Evolutionary conservation across 2,113 vertebrate species (phyloP).

Genomic region (Leucoraja erinaceus): DNA sequence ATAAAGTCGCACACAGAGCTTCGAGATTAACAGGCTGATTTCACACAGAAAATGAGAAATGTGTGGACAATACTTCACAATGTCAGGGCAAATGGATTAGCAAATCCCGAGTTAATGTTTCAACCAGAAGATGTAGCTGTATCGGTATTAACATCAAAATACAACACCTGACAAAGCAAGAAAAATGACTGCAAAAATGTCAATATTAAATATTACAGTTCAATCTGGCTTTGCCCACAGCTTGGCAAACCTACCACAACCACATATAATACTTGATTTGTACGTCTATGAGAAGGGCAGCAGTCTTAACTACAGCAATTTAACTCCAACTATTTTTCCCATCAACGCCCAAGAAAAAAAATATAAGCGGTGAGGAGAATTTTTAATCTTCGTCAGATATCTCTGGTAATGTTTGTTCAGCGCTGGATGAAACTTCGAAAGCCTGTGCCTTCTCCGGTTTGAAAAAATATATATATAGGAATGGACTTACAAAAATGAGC

Average conservation of each 20-base stretch:
- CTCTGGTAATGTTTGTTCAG: background rate
- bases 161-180: background rate
- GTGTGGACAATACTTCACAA: background rate
- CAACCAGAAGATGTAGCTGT: background rate
- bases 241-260: background rate
- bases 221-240: background rate
- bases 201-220: background rate
- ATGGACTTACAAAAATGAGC: slow-evolving; percentile 27
- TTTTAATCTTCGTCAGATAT: slow-evolving; percentile 18
- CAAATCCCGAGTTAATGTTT: background rate
- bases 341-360: background rate
- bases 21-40: background rate
- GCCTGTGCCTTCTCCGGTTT: background rate
- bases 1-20: background rate
- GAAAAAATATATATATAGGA: background rate
- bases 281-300: background rate
- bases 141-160: background rate
- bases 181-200: background rate
- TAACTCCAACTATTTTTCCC: too few relatives aligned
- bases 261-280: background rate
- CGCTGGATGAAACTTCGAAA: background rate
- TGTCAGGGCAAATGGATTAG: background rate
- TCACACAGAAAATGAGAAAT: slow-evolving; percentile 14
- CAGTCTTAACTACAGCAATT: background rate
- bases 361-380: background rate